These are phyloP conservation scores for Microchrysa polita DNA, from an alignment of 2,888 invertebrate species.

Conservation along the genomic window DNA sequence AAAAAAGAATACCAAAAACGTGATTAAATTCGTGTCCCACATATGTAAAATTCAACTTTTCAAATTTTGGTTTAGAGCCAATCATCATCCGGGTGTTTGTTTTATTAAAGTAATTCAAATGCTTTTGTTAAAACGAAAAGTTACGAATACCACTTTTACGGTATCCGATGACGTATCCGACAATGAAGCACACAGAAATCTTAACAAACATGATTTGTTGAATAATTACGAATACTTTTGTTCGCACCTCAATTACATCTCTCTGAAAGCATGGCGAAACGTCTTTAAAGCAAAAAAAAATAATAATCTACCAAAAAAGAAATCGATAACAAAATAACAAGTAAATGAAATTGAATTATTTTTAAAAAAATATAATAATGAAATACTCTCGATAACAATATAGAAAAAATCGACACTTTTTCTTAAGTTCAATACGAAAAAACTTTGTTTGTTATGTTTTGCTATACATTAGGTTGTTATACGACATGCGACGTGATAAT, in stretches of 20 bases:
- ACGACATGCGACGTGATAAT: slow-evolving; percentile 23
- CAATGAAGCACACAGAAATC: background rate
- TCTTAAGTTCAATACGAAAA: background rate
- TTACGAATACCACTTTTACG: background rate
- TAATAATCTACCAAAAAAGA: no score
- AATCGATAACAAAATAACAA: background rate
- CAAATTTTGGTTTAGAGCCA: background rate
- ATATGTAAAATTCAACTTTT: no score
- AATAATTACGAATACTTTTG: background rate
- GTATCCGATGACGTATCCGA: background rate
- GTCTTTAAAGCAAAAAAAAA: slow-evolving; percentile 4
- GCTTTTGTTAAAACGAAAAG: slow-evolving; percentile 24
- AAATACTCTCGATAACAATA: background rate
- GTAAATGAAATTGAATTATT: slow-evolving; percentile 44
- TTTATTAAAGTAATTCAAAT: background rate
- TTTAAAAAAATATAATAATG: slow-evolving; percentile 24
- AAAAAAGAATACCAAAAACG: background rate
- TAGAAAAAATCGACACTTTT: background rate
- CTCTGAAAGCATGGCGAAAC: slow-evolving; percentile 25
- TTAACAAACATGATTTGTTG: slow-evolving; percentile 20
- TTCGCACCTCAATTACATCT: background rate
- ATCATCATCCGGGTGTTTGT: background rate
- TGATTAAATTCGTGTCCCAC: no score
- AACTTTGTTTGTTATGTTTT: background rate
- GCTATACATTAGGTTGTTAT: slow-evolving; percentile 11